Base-by-base conservation (phyloP, 35 echinoderm and acorn worm genomes). In the Eucidaris tribuloides region DNA sequence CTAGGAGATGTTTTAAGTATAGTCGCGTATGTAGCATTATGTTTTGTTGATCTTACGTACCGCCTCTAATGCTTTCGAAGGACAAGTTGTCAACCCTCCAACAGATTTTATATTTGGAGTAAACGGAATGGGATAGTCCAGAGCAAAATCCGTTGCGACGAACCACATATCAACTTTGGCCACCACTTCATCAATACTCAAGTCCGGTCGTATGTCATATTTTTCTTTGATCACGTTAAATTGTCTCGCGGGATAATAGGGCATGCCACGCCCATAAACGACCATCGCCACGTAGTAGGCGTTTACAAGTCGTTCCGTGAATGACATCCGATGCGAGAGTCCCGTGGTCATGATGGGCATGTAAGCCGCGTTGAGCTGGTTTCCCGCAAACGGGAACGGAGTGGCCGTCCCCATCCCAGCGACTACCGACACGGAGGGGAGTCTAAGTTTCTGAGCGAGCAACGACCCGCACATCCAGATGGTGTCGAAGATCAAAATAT, bases 51-150 rank as follows among this genome's bases (percentile, higher is more conserved):
- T n/a, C n/a, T n/a, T n/a, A n/a, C n/a, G n/a, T n/a, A n/a, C n/a
- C n/a, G n/a, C n/a, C n/a, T n/a, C n/a, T n/a, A n/a, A n/a, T n/a
- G n/a, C n/a, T n/a, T n/a, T n/a, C 40, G 76, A 29, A 17, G 59
- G 74, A n/a, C 43, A 18, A 1, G 59, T 29, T 37, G 61, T 54
- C 28, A 82, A 19, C 25, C 87, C 87, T 29, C 87, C 87, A 23
- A 89, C 65, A 6, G 71, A 65, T 13, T 46, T 70, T 19, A 58
- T 5, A 24, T 89, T 50, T 6, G 87, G 87, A 60, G 68, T 77
- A 7, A 83, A 32, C 15, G 87, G 87, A 2, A 70, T 50, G 29
- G 54, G 30, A 32, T 63, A 61, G 45, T 89, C 80, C 41, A 89
- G 33, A 2, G 63, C 4, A 2, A 46, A 74, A 83, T 89, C 87